Conservation (phyloP, 2,113 vertebrate species). For the Serinus canaria region DNA sequence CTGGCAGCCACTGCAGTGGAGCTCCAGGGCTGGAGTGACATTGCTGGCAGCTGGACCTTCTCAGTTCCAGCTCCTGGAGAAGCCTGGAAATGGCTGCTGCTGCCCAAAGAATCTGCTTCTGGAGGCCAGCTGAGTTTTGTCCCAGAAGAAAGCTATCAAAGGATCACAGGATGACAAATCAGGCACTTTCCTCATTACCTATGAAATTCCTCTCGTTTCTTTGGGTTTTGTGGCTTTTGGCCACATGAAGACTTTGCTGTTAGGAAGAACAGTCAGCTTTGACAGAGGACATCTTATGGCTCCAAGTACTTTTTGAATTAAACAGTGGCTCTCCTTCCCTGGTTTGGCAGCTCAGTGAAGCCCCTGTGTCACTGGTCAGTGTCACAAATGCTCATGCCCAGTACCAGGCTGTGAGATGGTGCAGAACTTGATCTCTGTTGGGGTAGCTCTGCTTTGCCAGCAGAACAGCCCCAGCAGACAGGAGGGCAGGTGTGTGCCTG, state of each 20-base stretch:
- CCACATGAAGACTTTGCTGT: not conserved
- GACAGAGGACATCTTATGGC: not conserved
- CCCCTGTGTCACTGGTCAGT: not conserved
- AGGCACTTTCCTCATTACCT: not conserved
- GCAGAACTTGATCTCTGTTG: not conserved
- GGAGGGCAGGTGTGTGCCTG: not conserved
- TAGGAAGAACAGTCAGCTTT: not conserved
- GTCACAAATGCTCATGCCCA: fast-evolving
- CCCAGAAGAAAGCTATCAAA: not conserved
- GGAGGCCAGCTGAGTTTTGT: not conserved
- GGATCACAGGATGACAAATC: not conserved
- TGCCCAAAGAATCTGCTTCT: not conserved
- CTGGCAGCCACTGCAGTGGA: not conserved
- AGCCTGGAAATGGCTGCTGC: not conserved
- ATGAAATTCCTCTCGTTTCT: not conserved
- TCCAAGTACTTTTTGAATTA: not conserved
- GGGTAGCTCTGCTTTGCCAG: not conserved
- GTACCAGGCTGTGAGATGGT: not conserved
- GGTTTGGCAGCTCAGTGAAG: not conserved
- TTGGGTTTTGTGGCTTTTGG: not conserved
- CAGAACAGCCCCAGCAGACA: not conserved
- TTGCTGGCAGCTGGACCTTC: not conserved
- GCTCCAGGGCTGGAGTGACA: not conserved
- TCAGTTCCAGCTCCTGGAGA: not conserved
- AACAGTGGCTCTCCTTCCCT: not conserved